Conservation (phyloP, 2,888 invertebrate species). For the Mythimna vitellina region DNA sequence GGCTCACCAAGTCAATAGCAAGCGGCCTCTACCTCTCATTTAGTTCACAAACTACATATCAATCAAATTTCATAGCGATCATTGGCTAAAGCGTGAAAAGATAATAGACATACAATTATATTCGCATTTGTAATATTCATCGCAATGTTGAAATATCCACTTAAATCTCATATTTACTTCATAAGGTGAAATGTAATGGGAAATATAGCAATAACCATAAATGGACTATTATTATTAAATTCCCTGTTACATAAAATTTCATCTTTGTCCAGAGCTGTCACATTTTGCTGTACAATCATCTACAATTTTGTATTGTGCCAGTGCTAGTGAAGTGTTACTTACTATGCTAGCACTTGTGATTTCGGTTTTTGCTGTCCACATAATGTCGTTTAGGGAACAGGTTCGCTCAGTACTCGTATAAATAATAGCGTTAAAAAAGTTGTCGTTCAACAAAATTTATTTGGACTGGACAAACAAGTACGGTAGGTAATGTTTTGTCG, state of each 20-base stretch:
- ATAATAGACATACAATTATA: background rate
- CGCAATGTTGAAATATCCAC: background rate
- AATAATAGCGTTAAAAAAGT: conserved; percentile 69
- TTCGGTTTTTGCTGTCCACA: conserved; percentile 31
- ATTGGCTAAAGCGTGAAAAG: background rate
- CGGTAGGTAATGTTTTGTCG: conserved; percentile 63
- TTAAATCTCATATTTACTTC: background rate
- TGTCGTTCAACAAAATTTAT: conserved; percentile 72
- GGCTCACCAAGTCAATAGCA: background rate
- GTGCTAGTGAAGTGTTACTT: no score
- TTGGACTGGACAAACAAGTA: conserved; percentile 70
- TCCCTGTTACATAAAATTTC: background rate
- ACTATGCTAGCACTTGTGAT: conserved; percentile 16
- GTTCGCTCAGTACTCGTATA: conserved; percentile 48
- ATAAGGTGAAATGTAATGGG: background rate
- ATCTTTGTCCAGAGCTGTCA: background rate
- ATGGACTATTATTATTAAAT: background rate
- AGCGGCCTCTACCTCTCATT: background rate
- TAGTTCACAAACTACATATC: background rate
- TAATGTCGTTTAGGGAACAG: conserved; percentile 51
- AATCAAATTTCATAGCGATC: background rate
- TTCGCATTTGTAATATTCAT: background rate
- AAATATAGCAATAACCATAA: background rate
- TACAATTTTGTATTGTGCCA: no score
- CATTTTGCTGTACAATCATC: background rate